phyloP scores from a whole-genome alignment of 1,140 invertebrate species.

The Orius laevigatus region DNA sequence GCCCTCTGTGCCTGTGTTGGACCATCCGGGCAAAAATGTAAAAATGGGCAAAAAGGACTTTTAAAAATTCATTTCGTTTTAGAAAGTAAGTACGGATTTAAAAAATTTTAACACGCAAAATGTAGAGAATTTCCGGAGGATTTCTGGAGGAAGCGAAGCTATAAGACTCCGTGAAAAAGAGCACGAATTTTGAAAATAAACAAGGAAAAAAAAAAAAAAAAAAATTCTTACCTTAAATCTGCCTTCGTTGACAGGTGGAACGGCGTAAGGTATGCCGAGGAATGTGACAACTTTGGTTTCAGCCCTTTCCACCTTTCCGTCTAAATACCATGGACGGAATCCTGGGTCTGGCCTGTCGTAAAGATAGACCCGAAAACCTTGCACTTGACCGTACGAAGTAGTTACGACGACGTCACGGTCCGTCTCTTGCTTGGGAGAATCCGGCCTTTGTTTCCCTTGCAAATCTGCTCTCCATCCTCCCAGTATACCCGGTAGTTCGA shows the following conservation, averaged over 20 bases:
- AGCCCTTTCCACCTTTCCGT: conserved; percentile 54
- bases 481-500: conserved; percentile 53
- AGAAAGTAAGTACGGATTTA: too few species aligned
- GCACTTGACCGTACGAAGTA: conserved; percentile 49
- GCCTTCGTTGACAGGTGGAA: conserved; percentile 63
- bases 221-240: conserved; percentile 53
- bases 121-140: too few species aligned
- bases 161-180: too few species aligned
- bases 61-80: too few species aligned
- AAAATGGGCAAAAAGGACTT: too few species aligned
- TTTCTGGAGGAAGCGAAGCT: too few species aligned
- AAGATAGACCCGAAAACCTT: conserved; percentile 38
- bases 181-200: too few species aligned
- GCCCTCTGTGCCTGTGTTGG: too few species aligned
- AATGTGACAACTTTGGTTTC: conserved; percentile 60
- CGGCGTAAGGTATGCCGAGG: conserved; percentile 81
- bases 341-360: conserved; percentile 68
- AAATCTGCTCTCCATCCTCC: conserved; percentile 66
- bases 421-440: conserved; percentile 39
- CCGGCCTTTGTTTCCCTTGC: conserved; percentile 56
- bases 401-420: conserved; percentile 55
- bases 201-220: too few species aligned
- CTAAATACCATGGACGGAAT: conserved; percentile 37
- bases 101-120: too few species aligned
- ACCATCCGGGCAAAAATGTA: too few species aligned